A percentile compares a stretch with the other conserved stretches of the same genome.
Conservation (phyloP, 2,113 vertebrate species). For the Corydoras sp. region DNA sequence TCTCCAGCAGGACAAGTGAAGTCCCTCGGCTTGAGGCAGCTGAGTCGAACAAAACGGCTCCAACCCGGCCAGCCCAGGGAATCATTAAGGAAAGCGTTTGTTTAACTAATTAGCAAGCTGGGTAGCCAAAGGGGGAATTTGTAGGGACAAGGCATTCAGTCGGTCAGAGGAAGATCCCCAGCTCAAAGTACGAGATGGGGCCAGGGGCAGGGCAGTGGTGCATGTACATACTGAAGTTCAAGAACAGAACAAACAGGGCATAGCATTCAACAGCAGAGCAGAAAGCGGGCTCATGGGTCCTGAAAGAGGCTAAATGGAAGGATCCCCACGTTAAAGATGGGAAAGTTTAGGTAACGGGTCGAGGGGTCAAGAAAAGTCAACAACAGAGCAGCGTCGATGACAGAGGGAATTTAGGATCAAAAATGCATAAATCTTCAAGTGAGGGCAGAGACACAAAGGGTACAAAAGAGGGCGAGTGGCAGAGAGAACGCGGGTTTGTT, state of each 20-base stretch:
- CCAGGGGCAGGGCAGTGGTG: constrained; percentile 72
- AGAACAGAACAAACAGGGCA: constrained; percentile 93
- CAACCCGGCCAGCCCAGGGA: constrained; percentile 72
- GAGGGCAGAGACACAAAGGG: constrained; percentile 78
- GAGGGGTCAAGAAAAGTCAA: constrained; percentile 95
- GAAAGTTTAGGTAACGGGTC: constrained; percentile 82
- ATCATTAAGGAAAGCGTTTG: constrained; percentile 86
- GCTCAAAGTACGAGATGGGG: constrained; percentile 76
- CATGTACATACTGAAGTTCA: constrained; percentile 91
- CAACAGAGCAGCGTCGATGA: constrained; percentile 88
- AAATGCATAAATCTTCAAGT: constrained; percentile 96
- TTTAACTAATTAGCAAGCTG: constrained; percentile 95
- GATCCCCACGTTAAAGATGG: constrained; percentile 83
- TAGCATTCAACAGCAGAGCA: constrained; percentile 47
- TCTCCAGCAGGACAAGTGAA: constrained; percentile 74
- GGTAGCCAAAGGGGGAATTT: constrained; percentile 76
- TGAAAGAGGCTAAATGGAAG: constrained; percentile 53
- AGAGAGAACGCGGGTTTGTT: constrained; percentile 80
- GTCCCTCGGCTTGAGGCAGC: constrained; percentile 57
- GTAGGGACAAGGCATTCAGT: constrained; percentile 71
- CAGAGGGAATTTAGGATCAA: constrained; percentile 96
- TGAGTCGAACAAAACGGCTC: constrained; percentile 80
- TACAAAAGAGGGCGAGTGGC: constrained; percentile 78
- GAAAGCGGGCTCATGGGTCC: constrained; percentile 48
- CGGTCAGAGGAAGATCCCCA: constrained; percentile 56